Conservation (phyloP, 2,888 invertebrate genomes). For the Drosophila birchii region DNA sequence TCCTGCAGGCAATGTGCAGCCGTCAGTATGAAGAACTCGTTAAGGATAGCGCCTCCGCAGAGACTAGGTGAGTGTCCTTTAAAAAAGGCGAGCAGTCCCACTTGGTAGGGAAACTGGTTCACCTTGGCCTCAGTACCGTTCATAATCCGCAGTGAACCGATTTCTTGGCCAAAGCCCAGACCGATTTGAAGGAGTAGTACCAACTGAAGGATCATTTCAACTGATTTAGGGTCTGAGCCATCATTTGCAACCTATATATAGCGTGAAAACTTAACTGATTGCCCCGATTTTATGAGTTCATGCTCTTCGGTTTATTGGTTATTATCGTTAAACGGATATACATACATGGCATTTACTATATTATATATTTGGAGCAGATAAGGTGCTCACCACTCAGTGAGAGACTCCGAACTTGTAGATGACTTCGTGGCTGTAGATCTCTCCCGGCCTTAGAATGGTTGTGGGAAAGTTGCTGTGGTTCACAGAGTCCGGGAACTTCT, state of each 20-base stretch:
- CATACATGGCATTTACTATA: neutral
- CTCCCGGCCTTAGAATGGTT: slow-evolving; percentile 89
- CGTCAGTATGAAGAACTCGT: slow-evolving; percentile 57
- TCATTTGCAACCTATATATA: slow-evolving; percentile 47
- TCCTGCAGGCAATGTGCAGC: slow-evolving; percentile 63
- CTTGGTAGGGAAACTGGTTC: slow-evolving; percentile 58
- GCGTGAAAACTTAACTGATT: neutral
- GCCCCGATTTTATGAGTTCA: slow-evolving; percentile 26
- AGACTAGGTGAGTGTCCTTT: slow-evolving; percentile 6
- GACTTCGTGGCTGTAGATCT: slow-evolving; percentile 89
- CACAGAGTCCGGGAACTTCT: slow-evolving; percentile 95
- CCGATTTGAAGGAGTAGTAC: slow-evolving; percentile 30
- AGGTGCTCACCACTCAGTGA: slow-evolving; percentile 8
- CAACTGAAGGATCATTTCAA: slow-evolving; percentile 40
- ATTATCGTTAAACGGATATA: slow-evolving; percentile 15
- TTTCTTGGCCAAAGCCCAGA: slow-evolving; percentile 10
- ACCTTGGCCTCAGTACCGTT: slow-evolving; percentile 44
- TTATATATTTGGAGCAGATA: slow-evolving; percentile 25
- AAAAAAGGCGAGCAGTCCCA: slow-evolving; percentile 42
- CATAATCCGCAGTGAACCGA: slow-evolving; percentile 51
- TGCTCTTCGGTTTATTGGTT: slow-evolving; percentile 54
- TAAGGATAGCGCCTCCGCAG: slow-evolving; percentile 62
- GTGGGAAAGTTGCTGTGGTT: slow-evolving; percentile 94
- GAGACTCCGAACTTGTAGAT: slow-evolving; percentile 90
- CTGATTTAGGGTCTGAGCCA: neutral